These are phyloP conservation scores for Poecilia velifera DNA, from an alignment of 2,797 vertebrate species.

Conservation along the genomic window DNA sequence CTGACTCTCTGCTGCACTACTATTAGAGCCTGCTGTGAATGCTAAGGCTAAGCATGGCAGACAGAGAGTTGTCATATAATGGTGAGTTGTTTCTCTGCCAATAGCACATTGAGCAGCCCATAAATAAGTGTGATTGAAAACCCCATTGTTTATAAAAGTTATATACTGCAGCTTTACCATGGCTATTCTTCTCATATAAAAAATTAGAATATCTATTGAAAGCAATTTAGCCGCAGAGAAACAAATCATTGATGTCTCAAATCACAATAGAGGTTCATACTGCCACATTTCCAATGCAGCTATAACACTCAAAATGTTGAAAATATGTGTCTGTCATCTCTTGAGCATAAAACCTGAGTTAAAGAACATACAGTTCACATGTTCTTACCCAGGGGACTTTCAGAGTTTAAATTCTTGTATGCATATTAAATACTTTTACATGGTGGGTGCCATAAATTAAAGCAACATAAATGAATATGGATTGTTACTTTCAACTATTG, in stretches of 20 bases:
- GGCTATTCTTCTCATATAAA: not conserved
- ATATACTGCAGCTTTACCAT: not conserved
- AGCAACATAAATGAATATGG: not conserved
- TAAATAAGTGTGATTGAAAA: not conserved
- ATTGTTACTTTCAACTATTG: not conserved
- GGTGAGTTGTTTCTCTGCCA: not conserved
- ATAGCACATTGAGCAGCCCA: not conserved
- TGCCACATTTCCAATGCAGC: not conserved
- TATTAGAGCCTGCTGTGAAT: not conserved
- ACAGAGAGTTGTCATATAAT: not conserved
- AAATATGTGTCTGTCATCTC: not conserved
- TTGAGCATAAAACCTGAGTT: not conserved
- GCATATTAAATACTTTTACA: not conserved
- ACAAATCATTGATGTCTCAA: not conserved
- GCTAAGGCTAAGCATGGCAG: not conserved
- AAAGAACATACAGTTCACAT: not conserved
- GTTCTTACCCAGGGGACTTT: not conserved
- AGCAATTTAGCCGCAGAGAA: not conserved
- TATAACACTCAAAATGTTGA: not conserved
- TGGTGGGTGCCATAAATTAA: not conserved
- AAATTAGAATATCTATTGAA: not conserved
- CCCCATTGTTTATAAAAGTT: not conserved
- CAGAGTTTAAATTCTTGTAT: not conserved
- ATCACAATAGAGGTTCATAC: not conserved
- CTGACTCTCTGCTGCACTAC: no score